Conservation (phyloP, 2,113 vertebrate species). For the Bujurquina vittata region DNA sequence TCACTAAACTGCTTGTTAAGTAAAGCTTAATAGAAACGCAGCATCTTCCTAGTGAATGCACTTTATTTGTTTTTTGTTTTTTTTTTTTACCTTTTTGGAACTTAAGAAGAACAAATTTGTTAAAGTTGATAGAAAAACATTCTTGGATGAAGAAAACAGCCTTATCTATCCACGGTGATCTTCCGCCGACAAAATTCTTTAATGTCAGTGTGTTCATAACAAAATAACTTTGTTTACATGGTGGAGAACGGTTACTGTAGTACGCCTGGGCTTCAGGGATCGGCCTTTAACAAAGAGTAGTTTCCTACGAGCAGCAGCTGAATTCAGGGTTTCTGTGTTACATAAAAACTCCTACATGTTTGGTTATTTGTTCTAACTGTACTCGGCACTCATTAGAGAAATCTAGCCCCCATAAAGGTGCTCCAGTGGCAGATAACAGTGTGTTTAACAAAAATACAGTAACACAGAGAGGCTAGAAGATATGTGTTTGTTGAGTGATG, state of each 20-base stretch:
- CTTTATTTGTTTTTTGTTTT: background rate
- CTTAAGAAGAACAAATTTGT: background rate
- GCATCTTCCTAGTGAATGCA: background rate
- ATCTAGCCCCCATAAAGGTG: background rate
- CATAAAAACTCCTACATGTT: conserved; percentile 6
- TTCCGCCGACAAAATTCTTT: background rate
- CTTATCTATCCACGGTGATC: background rate
- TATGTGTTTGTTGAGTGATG: background rate
- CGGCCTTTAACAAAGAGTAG: background rate
- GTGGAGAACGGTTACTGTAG: background rate
- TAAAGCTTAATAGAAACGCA: background rate
- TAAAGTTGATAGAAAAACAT: background rate
- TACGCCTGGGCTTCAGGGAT: background rate
- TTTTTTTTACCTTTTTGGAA: background rate
- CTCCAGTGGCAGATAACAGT: background rate
- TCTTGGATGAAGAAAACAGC: background rate
- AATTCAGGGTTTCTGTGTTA: conserved; percentile 9
- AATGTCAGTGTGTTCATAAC: background rate
- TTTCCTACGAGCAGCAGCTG: conserved; percentile 3
- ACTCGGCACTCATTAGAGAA: background rate
- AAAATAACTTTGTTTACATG: background rate
- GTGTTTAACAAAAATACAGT: background rate
- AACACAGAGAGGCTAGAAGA: background rate
- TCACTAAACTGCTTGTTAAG: conserved; percentile 1
- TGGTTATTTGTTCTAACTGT: conserved; percentile 23